phyloP scores from a whole-genome alignment of 2,113 vertebrate genomes.

The Ciconia maguari region DNA sequence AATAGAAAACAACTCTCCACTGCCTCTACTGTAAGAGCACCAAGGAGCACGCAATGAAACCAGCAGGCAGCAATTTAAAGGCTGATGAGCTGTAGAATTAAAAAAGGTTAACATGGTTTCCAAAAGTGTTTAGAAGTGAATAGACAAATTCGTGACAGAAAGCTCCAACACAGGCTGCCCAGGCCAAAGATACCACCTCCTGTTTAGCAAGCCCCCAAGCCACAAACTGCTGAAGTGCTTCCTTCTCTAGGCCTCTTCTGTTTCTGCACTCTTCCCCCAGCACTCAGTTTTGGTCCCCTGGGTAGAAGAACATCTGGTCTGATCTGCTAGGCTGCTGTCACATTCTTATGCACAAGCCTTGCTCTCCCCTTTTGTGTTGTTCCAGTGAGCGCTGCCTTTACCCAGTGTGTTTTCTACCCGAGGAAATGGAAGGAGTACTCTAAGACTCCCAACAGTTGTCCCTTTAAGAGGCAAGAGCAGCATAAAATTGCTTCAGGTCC shows the following conservation, averaged over 20 bases:
- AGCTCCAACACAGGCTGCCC: background rate
- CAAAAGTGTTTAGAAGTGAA: background rate
- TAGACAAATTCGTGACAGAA: background rate
- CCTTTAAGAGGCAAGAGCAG: background rate
- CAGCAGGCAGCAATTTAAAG: background rate
- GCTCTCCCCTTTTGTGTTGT: background rate
- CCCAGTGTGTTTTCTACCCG: fast-evolving
- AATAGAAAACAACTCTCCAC: background rate
- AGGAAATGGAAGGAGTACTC: background rate
- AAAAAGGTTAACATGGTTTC: background rate
- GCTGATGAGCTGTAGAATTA: background rate
- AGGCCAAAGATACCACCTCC: background rate
- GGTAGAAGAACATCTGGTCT: background rate
- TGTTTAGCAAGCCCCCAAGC: background rate
- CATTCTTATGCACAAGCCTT: background rate
- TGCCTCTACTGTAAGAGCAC: background rate
- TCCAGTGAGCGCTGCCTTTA: background rate
- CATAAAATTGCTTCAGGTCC: background rate
- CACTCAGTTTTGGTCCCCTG: background rate
- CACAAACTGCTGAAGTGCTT: background rate
- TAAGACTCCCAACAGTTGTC: background rate
- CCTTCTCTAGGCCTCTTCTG: background rate
- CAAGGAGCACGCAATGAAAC: background rate
- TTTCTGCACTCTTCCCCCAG: background rate
- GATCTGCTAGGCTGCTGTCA: background rate